Conservation (phyloP, 2,888 invertebrate species). For the Deladenus siricidicola region DNA sequence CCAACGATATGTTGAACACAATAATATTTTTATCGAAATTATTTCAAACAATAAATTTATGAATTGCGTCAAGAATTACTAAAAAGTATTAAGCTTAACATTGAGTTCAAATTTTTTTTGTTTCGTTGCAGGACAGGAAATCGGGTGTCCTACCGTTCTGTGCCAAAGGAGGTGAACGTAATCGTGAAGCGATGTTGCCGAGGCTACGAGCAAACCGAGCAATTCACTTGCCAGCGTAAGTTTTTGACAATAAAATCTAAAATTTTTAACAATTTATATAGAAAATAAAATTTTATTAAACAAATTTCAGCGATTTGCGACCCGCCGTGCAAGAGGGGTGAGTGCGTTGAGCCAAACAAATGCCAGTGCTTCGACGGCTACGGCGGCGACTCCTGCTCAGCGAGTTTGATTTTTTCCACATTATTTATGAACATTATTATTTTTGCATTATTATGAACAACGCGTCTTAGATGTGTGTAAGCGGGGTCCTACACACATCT, state of each 20-base stretch:
- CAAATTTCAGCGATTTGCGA: constrained; percentile 44
- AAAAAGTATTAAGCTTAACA: too few relatives aligned
- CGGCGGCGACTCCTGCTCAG: constrained; percentile 39
- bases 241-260: constrained; percentile 3
- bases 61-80: too few relatives aligned
- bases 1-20: not conserved
- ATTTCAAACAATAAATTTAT: too few relatives aligned
- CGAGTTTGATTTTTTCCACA: constrained; percentile 15
- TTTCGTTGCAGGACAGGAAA: constrained; percentile 39
- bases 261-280: too few relatives aligned
- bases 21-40: too few relatives aligned
- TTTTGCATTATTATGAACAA: too few relatives aligned
- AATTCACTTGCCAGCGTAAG: constrained; percentile 40
- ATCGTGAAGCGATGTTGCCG: constrained; percentile 43
- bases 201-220: constrained; percentile 44
- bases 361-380: constrained; percentile 49
- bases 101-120: too few relatives aligned
- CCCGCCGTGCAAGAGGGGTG: constrained; percentile 47
- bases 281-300: constrained; percentile 3
- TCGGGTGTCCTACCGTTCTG: constrained; percentile 64
- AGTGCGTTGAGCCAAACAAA: constrained; percentile 42
- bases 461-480: too few relatives aligned
- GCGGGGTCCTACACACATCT: too few relatives aligned
- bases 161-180: constrained; percentile 35
- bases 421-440: constrained; percentile 1